Evolutionary conservation across 2,888 invertebrate genomes (phyloP).

Genomic region (Osedax frankpressi): DNA sequence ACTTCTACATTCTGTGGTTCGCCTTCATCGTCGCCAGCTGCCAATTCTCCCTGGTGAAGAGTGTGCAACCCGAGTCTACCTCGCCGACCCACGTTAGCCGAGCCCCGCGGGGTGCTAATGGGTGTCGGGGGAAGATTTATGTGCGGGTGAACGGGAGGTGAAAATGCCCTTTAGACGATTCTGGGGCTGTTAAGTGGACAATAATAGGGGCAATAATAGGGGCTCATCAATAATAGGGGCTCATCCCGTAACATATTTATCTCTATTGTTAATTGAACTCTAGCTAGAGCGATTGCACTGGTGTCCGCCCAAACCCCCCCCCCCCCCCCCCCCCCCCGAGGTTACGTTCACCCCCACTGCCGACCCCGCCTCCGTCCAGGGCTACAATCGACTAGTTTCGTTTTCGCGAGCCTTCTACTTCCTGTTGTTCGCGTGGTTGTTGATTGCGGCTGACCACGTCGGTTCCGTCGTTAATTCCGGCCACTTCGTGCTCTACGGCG

Average conservation of each 20-base stretch:
- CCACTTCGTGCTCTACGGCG: constrained; percentile 21
- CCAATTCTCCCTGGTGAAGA: constrained; percentile 75
- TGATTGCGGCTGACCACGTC: constrained; percentile 45
- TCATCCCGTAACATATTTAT: no score
- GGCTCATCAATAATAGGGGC: no score
- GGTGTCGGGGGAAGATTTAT: no score
- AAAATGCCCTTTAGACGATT: no score
- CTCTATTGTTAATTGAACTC: no score
- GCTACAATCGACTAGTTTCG: constrained; percentile 83
- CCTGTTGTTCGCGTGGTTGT: constrained; percentile 58
- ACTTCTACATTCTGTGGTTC: constrained; percentile 81
- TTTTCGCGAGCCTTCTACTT: constrained; percentile 89
- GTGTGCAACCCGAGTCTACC: constrained; percentile 95
- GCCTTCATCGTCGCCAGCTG: constrained; percentile 95
- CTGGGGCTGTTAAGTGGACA: no score
- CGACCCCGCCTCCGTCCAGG: constrained; percentile 50
- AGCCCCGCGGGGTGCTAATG: no score
- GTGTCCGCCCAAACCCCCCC: neutral
- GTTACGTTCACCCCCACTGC: neutral
- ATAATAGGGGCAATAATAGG: no score
- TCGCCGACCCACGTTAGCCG: constrained; percentile 83
- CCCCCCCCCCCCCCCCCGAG: neutral
- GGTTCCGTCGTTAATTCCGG: constrained; percentile 29
- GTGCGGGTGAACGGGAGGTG: no score
- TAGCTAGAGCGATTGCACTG: neutral